Evolutionary conservation across 2,888 invertebrate species (phyloP).

Genomic region (Mesorhabditis sp.): DNA sequence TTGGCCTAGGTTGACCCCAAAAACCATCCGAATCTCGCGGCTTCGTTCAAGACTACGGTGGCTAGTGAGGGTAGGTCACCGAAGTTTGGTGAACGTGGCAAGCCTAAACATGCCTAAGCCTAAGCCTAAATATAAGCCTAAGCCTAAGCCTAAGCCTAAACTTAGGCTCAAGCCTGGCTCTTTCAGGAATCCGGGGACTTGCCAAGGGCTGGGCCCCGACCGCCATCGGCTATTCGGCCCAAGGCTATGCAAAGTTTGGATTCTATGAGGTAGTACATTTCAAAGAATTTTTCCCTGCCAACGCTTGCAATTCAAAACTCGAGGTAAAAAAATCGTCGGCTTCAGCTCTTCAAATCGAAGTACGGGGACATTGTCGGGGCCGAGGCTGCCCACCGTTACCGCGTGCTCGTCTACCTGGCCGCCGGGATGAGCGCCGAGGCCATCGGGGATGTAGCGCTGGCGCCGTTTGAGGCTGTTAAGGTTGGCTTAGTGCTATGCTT

Average conservation of each 20-base stretch:
- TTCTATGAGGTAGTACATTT: slow-evolving; percentile 69
- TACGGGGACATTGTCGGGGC: slow-evolving; percentile 64
- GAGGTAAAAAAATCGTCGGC: too few relatives aligned
- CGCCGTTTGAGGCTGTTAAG: slow-evolving; percentile 91
- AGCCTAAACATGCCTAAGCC: too few relatives aligned
- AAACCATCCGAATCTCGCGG: background rate
- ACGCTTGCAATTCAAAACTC: too few relatives aligned
- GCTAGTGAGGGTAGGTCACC: background rate
- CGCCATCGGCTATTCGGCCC: slow-evolving; percentile 86
- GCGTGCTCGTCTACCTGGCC: slow-evolving; percentile 76
- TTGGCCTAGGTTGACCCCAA: background rate
- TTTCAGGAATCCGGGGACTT: slow-evolving; percentile 65
- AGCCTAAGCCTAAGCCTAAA: too few relatives aligned
- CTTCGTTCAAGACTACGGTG: background rate
- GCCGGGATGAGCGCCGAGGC: slow-evolving; percentile 92
- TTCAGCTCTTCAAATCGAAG: slow-evolving; percentile 79
- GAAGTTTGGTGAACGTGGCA: too few relatives aligned
- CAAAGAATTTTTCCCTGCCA: too few relatives aligned
- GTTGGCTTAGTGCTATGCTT: slow-evolving; percentile 61
- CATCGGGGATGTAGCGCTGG: slow-evolving; percentile 92
- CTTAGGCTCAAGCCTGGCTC: too few relatives aligned
- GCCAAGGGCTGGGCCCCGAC: slow-evolving; percentile 94
- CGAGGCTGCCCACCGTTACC: slow-evolving; percentile 12
- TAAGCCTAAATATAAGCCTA: too few relatives aligned
- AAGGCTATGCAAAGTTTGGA: slow-evolving; percentile 88